phyloP scores from a whole-genome alignment of 2,888 invertebrate genomes.

The Taenaris catops region DNA sequence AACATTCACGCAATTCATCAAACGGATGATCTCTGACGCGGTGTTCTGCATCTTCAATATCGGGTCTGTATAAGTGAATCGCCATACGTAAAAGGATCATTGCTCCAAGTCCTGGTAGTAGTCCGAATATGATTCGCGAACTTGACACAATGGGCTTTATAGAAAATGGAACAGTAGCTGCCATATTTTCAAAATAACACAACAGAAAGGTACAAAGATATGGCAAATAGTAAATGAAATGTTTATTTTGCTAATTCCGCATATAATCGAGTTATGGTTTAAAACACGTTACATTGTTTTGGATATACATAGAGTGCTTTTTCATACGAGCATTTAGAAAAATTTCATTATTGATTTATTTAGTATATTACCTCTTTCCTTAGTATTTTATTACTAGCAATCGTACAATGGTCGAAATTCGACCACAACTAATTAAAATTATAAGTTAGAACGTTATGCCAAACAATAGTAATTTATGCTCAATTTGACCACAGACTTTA shows the following conservation, averaged over 20 bases:
- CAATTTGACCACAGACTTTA: too few species aligned
- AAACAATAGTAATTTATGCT: too few species aligned
- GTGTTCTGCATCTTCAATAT: slow-evolving; percentile 84
- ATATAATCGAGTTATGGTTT: slow-evolving; percentile 40
- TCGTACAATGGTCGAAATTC: too few species aligned
- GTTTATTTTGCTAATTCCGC: slow-evolving; percentile 31
- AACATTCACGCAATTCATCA: slow-evolving; percentile 77
- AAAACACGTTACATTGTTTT: slow-evolving; percentile 30
- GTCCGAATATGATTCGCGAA: slow-evolving; percentile 82
- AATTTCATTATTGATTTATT: too few species aligned
- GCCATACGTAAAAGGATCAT: slow-evolving; percentile 82
- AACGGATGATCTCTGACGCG: slow-evolving; percentile 79
- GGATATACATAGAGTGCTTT: slow-evolving; percentile 36
- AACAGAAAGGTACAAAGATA: too few species aligned
- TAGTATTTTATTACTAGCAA: too few species aligned
- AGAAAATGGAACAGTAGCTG: slow-evolving; percentile 37
- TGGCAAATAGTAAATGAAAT: too few species aligned
- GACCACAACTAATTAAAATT: too few species aligned
- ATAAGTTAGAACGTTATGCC: too few species aligned
- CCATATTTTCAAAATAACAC: slow-evolving; percentile 33
- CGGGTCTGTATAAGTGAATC: slow-evolving; percentile 82
- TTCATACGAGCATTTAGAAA: too few species aligned
- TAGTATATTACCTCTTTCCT: too few species aligned
- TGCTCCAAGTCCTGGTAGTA: slow-evolving; percentile 83
- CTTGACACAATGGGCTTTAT: slow-evolving; percentile 73